Evolutionary conservation across 2,888 invertebrate genomes (phyloP).

Genomic region (Drosophila acutilabella): DNA sequence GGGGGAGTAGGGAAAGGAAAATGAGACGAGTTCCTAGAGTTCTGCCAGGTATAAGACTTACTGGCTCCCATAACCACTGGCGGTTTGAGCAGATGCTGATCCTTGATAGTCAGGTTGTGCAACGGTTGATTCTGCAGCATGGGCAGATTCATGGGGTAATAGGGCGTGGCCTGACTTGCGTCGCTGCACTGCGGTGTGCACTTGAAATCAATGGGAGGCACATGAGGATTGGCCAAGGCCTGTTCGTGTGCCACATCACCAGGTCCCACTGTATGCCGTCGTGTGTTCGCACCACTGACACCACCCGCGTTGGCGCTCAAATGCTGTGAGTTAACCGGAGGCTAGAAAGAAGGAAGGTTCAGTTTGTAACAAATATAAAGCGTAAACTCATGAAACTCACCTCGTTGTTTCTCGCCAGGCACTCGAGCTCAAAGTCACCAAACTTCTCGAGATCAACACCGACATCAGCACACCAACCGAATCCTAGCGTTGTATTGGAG

Average conservation of each 20-base stretch:
- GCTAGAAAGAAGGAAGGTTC: conserved; percentile 12
- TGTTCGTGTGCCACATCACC: conserved; percentile 95
- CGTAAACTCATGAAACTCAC: conserved; percentile 45
- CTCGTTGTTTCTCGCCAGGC: conserved; percentile 81
- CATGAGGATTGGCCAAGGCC: conserved; percentile 86
- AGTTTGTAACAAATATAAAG: not conserved
- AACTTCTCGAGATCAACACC: conserved; percentile 84
- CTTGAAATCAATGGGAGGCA: conserved; percentile 84
- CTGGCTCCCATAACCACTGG: conserved; percentile 94
- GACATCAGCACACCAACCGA: conserved; percentile 82
- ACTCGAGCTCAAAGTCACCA: conserved; percentile 83
- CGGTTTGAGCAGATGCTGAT: conserved; percentile 97
- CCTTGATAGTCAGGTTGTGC: conserved; percentile 94
- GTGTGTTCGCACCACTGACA: conserved; percentile 86
- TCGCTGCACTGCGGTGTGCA: conserved; percentile 75
- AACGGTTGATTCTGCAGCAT: conserved; percentile 93
- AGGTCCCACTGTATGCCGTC: conserved; percentile 97
- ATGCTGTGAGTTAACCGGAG: conserved; percentile 77
- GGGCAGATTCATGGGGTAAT: conserved; percentile 93
- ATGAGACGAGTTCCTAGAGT: fast-evolving
- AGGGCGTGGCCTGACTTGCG: conserved; percentile 85
- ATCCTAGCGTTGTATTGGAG: conserved; percentile 70
- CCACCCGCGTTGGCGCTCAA: conserved; percentile 69
- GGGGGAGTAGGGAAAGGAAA: no score
- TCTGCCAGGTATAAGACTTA: conserved; percentile 82